Conservation (phyloP, 1,140 invertebrate genomes). For the Drosophila burlai region DNA sequence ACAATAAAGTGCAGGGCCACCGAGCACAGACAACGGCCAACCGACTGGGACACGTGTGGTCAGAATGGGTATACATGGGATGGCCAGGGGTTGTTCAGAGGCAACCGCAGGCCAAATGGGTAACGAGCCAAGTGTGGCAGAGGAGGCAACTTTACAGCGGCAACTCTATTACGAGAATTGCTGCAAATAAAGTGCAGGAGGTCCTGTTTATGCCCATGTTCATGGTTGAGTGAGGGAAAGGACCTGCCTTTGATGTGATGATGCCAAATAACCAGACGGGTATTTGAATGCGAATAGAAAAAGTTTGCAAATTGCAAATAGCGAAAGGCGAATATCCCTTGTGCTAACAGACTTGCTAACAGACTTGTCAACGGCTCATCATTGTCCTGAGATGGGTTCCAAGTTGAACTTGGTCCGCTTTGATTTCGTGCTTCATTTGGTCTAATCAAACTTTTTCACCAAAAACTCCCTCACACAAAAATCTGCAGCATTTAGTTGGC, state of each 20-base stretch:
- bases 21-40: slow-evolving; percentile 27
- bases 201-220: slow-evolving; percentile 12
- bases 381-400: slow-evolving; percentile 65
- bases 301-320: slow-evolving; percentile 42
- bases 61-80: slow-evolving; percentile 3
- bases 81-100: slow-evolving; percentile 46
- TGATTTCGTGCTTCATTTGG: slow-evolving; percentile 81
- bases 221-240: background rate
- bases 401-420: slow-evolving; percentile 41
- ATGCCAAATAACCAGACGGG: slow-evolving; percentile 21
- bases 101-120: slow-evolving; percentile 38
- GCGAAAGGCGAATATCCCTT: slow-evolving; percentile 34
- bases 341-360: slow-evolving; percentile 56
- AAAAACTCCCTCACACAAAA: slow-evolving; percentile 32
- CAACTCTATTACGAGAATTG: slow-evolving; percentile 77
- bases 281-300: slow-evolving; percentile 74
- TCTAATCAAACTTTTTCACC: slow-evolving; percentile 69
- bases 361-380: slow-evolving; percentile 67
- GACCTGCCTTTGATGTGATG: slow-evolving; percentile 48
- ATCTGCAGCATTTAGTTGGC: slow-evolving; percentile 61
- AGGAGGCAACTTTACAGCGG: slow-evolving; percentile 38
- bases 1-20: slow-evolving; percentile 47
- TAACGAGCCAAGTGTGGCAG: slow-evolving; percentile 39
- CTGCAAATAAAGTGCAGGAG: slow-evolving; percentile 67
- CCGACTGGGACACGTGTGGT: slow-evolving; percentile 42